These are phyloP conservation scores for Psettodes erumei DNA, from an alignment of 2,113 vertebrate species.

Conservation along the genomic window DNA sequence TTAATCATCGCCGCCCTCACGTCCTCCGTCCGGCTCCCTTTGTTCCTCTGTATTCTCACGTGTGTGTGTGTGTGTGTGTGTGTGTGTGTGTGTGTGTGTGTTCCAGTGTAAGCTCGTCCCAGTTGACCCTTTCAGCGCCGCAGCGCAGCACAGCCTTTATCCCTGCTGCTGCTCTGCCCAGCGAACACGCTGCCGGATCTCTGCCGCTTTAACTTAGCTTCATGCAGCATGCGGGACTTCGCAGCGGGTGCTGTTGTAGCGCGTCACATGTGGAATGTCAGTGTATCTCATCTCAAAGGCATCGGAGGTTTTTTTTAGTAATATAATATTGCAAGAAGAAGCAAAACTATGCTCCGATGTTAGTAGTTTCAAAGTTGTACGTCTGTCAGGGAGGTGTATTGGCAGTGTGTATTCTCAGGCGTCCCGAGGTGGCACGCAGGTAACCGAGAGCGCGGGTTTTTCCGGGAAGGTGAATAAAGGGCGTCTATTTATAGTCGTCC, in stretches of 20 bases:
- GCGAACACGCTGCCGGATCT: no score
- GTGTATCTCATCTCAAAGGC: neutral
- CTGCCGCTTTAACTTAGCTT: neutral
- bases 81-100: neutral
- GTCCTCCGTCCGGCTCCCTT: neutral
- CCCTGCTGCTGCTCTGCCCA: neutral
- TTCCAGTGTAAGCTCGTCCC: neutral
- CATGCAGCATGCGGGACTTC: neutral
- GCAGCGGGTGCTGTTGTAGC: neutral
- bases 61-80: neutral
- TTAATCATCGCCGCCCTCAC: conserved; percentile 54
- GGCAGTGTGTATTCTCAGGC: no score
- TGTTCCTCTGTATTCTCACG: conserved; percentile 21
- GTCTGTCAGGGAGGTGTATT: neutral
- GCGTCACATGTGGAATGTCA: neutral
- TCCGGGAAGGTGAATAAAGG: conserved; percentile 40
- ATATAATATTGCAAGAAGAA: neutral
- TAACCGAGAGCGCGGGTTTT: conserved; percentile 15
- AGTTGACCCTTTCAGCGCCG: neutral
- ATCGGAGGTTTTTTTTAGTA: neutral
- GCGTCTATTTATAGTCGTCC: conserved; percentile 69
- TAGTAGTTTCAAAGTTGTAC: neutral
- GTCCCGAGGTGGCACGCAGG: no score
- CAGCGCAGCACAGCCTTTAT: neutral
- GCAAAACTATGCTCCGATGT: neutral